Evolutionary conservation across 2,888 invertebrate genomes (phyloP), one percentile per base, ranked within the genome.

Genomic region (Nesidiocoris tenuis): DNA sequence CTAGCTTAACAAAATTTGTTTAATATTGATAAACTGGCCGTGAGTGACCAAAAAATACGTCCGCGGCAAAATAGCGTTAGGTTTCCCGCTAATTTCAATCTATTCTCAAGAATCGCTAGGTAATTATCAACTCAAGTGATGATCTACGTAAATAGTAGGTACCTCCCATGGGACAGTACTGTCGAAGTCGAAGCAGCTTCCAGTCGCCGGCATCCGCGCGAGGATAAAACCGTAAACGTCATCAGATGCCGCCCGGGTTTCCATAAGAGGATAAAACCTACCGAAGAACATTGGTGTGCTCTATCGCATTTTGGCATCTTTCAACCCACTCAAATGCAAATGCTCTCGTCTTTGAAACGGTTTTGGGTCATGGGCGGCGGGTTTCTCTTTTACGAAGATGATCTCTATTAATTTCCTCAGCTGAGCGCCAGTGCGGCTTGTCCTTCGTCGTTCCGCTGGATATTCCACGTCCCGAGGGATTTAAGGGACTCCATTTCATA

Each of bases 301-400:
- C 59, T 70, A 70, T 70, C 70, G 56, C 59, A 12, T 70, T 70
- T 70, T 70, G 70, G 59, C 59, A 70, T 70, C 70, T 70, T 59
- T 39, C 24, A 57, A 70, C 70, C 70, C 59, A 59, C 70, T 70
- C 70, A 70, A 70, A 70, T 70, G 70, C 70, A 70, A 70, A 70
- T 70, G 57, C 70, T 70, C 70, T 19, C 59, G 25, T 56, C 23
- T 39, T 70, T 24, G 70, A 70, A 70, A 39, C 59, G 22, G 18
- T 70, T 70, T 56, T 18, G 65, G 39, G 65, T 25, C 59, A 24
- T 9, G 39, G 5, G 39, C 39, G 39, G 39, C 39, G 39, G 39
- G 39, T 39, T n/a, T 59, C n/a, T 24, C 70, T 70, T 70, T 70
- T 70, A 70, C 22, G 70, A 59, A 70, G 70, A 70, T 70, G 70